These are phyloP conservation scores for Peromyscus melanophrys DNA, from an alignment of 2,797 vertebrate species.

Conservation along the genomic window DNA sequence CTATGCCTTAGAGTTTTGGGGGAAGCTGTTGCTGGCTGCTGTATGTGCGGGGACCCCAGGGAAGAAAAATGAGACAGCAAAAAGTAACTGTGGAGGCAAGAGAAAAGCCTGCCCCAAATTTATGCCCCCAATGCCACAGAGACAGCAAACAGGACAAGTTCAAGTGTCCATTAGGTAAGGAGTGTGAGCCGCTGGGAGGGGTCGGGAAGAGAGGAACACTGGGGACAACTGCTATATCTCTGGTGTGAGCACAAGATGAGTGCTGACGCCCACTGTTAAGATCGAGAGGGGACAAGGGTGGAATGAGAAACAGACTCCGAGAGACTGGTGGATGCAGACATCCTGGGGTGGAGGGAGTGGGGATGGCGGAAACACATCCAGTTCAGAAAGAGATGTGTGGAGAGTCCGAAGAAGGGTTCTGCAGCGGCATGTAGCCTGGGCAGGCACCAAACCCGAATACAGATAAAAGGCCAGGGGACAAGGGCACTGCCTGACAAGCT, in stretches of 20 bases:
- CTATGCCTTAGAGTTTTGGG: background rate
- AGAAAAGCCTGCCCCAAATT: background rate
- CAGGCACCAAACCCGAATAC: background rate
- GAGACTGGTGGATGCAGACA: background rate
- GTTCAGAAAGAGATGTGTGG: fast-evolving
- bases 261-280: background rate
- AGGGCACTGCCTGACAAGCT: background rate
- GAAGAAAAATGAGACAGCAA: background rate
- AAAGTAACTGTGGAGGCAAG: background rate
- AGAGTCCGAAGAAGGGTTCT: background rate
- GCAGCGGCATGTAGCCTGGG: background rate
- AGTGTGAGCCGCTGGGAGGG: fast-evolving
- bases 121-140: background rate
- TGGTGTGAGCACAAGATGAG: background rate
- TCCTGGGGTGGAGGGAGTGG: background rate
- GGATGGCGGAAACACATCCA: background rate
- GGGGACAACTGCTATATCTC: background rate
- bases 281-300: background rate
- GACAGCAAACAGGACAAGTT: background rate
- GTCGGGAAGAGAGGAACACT: background rate
- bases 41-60: background rate
- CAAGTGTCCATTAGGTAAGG: background rate
- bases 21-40: background rate
- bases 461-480: background rate
- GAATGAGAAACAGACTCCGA: background rate